Conservation (phyloP, 2,113 vertebrate species). For the Dromas ardeola region DNA sequence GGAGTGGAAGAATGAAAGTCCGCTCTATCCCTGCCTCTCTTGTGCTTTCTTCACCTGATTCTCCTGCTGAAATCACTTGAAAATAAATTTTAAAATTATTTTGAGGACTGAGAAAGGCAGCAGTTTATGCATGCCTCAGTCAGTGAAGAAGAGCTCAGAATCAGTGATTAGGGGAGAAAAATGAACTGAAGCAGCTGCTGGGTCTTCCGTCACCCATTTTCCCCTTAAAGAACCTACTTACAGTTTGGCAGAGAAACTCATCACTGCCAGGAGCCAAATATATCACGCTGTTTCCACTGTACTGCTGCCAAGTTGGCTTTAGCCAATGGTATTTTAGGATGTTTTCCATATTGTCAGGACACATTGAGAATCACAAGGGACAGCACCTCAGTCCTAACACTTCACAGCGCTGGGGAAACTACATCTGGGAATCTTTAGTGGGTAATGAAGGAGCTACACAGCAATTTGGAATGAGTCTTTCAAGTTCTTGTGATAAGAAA, state of each 20-base stretch:
- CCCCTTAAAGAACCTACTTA: background rate
- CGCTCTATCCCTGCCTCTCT: background rate
- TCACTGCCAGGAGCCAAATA: background rate
- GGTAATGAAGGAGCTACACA: background rate
- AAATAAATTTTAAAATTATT: background rate
- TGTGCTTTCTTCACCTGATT: background rate
- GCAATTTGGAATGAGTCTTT: background rate
- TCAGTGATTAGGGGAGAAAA: background rate
- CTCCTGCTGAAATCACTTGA: background rate
- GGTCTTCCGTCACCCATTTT: background rate
- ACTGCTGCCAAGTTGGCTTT: slow-evolving; percentile 8
- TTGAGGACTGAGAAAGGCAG: background rate
- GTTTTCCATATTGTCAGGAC: background rate
- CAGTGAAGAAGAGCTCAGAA: background rate
- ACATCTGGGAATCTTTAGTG: background rate
- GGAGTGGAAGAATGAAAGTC: background rate
- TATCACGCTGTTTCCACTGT: slow-evolving; percentile 20
- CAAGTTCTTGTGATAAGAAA: background rate
- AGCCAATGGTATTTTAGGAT: slow-evolving; percentile 14
- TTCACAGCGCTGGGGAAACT: background rate
- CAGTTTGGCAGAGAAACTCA: background rate
- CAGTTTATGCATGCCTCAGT: background rate
- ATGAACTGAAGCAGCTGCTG: background rate
- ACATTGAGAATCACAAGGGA: background rate
- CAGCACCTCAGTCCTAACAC: background rate